These are phyloP conservation scores for Carpatolechia fugitivella DNA, from an alignment of 2,888 invertebrate genomes.

Conservation along the genomic window DNA sequence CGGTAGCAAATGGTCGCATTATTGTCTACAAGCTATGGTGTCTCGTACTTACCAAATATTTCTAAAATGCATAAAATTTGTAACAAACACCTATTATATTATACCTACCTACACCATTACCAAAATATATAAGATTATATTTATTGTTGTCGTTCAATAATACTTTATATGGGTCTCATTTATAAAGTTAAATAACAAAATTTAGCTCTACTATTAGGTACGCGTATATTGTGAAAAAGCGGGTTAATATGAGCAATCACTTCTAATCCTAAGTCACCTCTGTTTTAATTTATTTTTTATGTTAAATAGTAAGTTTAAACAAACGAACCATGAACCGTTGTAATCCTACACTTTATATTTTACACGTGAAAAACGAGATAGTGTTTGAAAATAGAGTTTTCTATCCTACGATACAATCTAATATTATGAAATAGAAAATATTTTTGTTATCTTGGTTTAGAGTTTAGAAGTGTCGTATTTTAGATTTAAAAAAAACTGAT, in stretches of 20 bases:
- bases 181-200: neutral
- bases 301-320: no score
- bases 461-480: no score
- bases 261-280: neutral
- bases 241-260: neutral
- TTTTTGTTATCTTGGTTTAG: no score
- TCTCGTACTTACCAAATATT: neutral
- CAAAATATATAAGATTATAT: neutral
- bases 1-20: conserved; percentile 8
- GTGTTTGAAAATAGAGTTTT: no score
- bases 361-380: no score
- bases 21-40: conserved; percentile 9
- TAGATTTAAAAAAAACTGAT: no score
- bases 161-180: neutral
- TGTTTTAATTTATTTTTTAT: no score
- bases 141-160: neutral
- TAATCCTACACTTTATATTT: no score
- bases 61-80: conserved; percentile 11
- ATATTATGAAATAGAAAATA: no score
- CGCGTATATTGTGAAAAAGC: neutral
- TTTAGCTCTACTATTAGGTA: neutral
- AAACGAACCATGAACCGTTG: no score
- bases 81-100: conserved; percentile 10
- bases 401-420: no score
- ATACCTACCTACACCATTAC: neutral